Conservation (phyloP, 2,797 vertebrate species). For the Picus viridis region DNA sequence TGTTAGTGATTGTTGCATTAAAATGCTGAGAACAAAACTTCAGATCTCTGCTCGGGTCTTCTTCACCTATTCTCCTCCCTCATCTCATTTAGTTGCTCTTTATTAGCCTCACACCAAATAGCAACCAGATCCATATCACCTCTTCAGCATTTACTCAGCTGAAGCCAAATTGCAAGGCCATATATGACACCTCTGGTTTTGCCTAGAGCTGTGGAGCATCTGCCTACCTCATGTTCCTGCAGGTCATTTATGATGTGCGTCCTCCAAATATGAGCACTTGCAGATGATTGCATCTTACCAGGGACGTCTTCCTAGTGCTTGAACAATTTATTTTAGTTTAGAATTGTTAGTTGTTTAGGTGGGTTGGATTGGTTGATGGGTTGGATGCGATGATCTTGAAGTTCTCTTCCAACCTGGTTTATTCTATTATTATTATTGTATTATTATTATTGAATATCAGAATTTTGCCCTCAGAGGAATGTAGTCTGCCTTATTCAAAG, state of each 20-base stretch:
- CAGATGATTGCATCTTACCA: neutral
- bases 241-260: accelerated
- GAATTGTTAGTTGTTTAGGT: too few relatives aligned
- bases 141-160: neutral
- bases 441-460: too few relatives aligned
- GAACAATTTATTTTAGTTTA: too few relatives aligned
- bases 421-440: too few relatives aligned
- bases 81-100: neutral
- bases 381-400: too few relatives aligned
- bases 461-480: neutral
- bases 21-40: neutral
- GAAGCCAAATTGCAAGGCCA: neutral
- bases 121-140: accelerated
- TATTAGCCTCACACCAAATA: neutral
- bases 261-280: neutral
- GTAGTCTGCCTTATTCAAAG: neutral
- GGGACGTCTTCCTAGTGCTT: neutral
- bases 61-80: neutral
- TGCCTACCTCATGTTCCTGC: neutral
- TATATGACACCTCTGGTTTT: neutral
- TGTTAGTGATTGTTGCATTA: neutral
- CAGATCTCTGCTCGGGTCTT: neutral
- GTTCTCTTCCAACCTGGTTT: too few relatives aligned
- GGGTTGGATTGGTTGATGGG: too few relatives aligned
- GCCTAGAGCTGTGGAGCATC: neutral